Conservation (phyloP, 2,113 vertebrate species). For the Dasypus novemcinctus region DNA sequence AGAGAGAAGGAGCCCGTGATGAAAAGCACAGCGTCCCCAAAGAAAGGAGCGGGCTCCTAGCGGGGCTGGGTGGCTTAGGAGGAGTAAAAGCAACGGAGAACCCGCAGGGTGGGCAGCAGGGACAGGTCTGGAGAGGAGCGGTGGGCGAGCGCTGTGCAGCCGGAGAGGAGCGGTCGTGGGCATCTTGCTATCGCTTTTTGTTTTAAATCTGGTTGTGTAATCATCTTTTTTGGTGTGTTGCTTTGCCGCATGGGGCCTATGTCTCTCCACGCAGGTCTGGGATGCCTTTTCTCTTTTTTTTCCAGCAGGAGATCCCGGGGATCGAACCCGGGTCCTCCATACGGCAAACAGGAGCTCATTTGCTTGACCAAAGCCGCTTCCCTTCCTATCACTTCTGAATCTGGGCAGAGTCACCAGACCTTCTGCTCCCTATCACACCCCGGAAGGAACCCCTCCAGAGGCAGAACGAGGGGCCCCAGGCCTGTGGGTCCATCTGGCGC, state of each 20-base stretch:
- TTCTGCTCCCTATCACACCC: accelerated
- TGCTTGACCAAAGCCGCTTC: too few relatives aligned
- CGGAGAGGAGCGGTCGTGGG: accelerated
- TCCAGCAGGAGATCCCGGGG: too few relatives aligned
- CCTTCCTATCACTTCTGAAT: too few relatives aligned
- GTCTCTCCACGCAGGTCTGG: too few relatives aligned
- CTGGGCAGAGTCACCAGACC: background rate
- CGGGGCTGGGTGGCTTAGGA: background rate
- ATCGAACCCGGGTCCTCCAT: too few relatives aligned
- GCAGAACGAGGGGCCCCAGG: background rate
- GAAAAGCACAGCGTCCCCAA: too few relatives aligned
- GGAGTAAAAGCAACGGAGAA: accelerated
- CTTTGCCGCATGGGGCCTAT: too few relatives aligned
- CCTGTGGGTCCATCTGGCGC: background rate
- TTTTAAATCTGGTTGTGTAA: too few relatives aligned
- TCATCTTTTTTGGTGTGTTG: too few relatives aligned
- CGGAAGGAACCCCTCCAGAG: background rate
- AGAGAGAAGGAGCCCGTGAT: background rate
- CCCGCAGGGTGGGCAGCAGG: background rate
- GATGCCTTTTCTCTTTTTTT: too few relatives aligned
- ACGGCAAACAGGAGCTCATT: too few relatives aligned
- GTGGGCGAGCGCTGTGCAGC: background rate
- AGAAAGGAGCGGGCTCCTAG: background rate
- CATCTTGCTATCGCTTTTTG: background rate
- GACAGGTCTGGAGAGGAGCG: accelerated